Evolutionary conservation across 2,888 invertebrate species (phyloP).

Genomic region (Stenodera caucasica): DNA sequence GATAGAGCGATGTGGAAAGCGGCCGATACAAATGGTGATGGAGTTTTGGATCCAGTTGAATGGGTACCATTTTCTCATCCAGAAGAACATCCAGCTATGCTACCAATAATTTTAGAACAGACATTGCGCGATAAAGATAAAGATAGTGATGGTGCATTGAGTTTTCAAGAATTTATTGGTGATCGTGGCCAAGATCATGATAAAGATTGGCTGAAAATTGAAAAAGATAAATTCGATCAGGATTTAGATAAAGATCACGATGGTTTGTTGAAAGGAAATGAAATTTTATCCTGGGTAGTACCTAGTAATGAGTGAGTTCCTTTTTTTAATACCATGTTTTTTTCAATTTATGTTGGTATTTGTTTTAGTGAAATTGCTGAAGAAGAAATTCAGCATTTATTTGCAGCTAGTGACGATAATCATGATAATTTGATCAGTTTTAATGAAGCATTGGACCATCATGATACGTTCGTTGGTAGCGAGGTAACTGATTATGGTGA

Average conservation of each 20-base stretch:
- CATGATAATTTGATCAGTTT: slow-evolving; percentile 77
- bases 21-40: slow-evolving; percentile 85
- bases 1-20: slow-evolving; percentile 84
- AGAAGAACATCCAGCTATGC: slow-evolving; percentile 89
- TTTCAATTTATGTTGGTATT: neutral
- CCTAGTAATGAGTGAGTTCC: slow-evolving; percentile 83
- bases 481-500: slow-evolving; percentile 89
- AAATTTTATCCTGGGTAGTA: slow-evolving; percentile 87
- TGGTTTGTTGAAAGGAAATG: slow-evolving; percentile 74
- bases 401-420: slow-evolving; percentile 83
- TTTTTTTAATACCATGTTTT: slow-evolving; percentile 1
- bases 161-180: slow-evolving; percentile 82
- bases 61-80: slow-evolving; percentile 91
- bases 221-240: slow-evolving; percentile 82
- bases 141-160: slow-evolving; percentile 81
- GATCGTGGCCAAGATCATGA: slow-evolving; percentile 69
- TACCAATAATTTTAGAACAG: slow-evolving; percentile 75
- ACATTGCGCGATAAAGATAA: slow-evolving; percentile 84
- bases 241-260: slow-evolving; percentile 85
- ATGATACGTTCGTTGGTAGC: slow-evolving; percentile 89
- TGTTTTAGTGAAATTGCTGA: slow-evolving; percentile 78
- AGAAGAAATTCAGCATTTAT: slow-evolving; percentile 89
- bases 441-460: slow-evolving; percentile 79
- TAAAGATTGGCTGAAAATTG: slow-evolving; percentile 71
- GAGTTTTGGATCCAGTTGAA: slow-evolving; percentile 72